A percentile compares a stretch with the other conserved stretches of the same genome.
These are phyloP conservation scores for Urocitellus parryii DNA, from an alignment of 2,113 vertebrate genomes.

Conservation along the genomic window DNA sequence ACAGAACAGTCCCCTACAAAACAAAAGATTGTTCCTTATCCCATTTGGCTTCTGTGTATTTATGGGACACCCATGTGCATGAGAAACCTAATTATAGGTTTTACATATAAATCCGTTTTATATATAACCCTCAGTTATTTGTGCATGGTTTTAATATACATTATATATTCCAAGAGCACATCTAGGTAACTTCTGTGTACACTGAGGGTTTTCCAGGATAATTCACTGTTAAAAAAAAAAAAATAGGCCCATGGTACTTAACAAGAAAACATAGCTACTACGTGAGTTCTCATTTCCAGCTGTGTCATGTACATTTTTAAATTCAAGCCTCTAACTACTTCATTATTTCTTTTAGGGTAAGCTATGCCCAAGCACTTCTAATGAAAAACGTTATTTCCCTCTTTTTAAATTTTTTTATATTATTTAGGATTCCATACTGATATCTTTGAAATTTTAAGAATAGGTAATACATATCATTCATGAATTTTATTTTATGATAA, in stretches of 20 bases:
- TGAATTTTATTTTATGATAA: slow-evolving; percentile 8
- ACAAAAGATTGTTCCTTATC: not conserved
- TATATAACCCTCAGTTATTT: not conserved
- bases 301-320: not conserved
- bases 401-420: not conserved
- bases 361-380: not conserved
- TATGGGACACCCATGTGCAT: not conserved
- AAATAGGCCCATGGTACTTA: not conserved
- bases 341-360: not conserved
- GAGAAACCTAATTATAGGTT: not conserved
- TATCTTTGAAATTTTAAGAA: not conserved
- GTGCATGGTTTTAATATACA: not conserved
- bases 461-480: not conserved
- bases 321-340: not conserved
- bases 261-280: not conserved
- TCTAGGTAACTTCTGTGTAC: not conserved
- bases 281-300: not conserved
- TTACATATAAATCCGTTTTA: not conserved
- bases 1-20: accelerated
- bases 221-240: not conserved
- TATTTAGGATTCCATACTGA: not conserved
- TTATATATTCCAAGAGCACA: not conserved
- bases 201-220: not conserved
- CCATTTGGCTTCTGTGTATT: not conserved
- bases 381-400: not conserved